These are phyloP conservation scores for Augochlorella aurata DNA, from an alignment of 2,888 invertebrate genomes.

Conservation along the genomic window DNA sequence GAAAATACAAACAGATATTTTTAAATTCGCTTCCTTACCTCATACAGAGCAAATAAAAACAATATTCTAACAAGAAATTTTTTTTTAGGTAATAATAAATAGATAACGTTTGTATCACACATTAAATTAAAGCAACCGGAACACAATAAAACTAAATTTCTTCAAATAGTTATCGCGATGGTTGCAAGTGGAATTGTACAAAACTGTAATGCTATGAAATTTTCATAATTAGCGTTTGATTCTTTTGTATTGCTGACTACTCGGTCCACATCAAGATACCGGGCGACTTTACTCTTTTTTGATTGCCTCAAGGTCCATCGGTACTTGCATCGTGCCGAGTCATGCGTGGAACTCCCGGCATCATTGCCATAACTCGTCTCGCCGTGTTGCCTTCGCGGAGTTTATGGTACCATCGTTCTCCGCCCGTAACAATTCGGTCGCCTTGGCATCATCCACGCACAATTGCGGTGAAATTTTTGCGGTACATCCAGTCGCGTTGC, in stretches of 20 bases:
- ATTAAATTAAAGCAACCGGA: not conserved
- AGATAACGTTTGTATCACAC: too few species aligned
- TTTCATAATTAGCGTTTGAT: constrained; percentile 60
- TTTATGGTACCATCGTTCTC: constrained; percentile 67
- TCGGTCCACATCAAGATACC: constrained; percentile 53
- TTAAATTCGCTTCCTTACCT: too few species aligned
- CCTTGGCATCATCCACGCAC: constrained; percentile 49
- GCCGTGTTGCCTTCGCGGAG: constrained; percentile 64
- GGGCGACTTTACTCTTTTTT: constrained; percentile 57
- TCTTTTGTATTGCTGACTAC: constrained; percentile 46
- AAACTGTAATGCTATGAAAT: not conserved
- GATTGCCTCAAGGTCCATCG: constrained; percentile 63
- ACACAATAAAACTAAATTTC: not conserved
- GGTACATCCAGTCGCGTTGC: not conserved
- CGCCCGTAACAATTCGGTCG: constrained; percentile 64
- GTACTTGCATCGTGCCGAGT: constrained; percentile 67
- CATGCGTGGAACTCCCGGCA: constrained; percentile 70
- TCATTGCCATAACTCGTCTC: constrained; percentile 70
- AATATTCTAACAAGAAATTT: too few species aligned
- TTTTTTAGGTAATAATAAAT: too few species aligned
- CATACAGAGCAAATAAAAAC: too few species aligned
- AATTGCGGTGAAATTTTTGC: constrained; percentile 48
- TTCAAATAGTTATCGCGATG: not conserved
- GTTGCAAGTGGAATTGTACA: not conserved
- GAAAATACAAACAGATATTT: too few species aligned